Base-by-base conservation (phyloP, 2,113 vertebrate species). In the Panthera uncia region DNA sequence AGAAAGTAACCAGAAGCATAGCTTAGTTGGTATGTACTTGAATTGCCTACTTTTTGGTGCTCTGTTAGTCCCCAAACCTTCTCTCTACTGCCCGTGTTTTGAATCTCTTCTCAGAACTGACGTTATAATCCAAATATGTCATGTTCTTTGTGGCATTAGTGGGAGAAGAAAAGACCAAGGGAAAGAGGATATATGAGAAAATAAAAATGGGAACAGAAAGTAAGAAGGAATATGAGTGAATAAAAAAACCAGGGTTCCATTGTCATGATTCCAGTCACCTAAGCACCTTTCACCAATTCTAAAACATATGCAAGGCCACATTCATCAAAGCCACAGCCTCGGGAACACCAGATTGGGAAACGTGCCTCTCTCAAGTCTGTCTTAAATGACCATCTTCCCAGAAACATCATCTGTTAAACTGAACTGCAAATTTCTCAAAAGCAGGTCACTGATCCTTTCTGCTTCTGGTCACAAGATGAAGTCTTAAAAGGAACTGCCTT, bases 371-470 rank as follows among this genome's bases (percentile, higher is more conserved):
- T 61, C 74, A 85, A 31, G 38, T 66, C 66, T 41, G n/a, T 15
- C 55, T 80, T 12, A 38, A 8, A 50, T 45, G 86, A 68, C 50
- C 21, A 25, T 82, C 74, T 90, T 69, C 80, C 52, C 71, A 78
- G 41, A 9, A 94, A 52, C 27, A 76, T 45, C 41, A 69, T 69
- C 57, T 74, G 48, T 57, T 36, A 80, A 55, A 50, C n/a, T 8
- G 3, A 91, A 95, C 16, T 85, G 50, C 13, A 85, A 29, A 57
- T 83, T 88, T 95, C 96, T 92, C 93, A 86, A 88, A 92, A 93
- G n/a, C 61, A 81, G 13, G 12, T 86, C 86, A 73, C n/a, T 90
- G 68, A 87, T 57, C 83, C 41, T 97, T 97, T 76, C 96, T 85
- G 86, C 65, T 88, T 81, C 57, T 48, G 38, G 19, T 76, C 50